Conservation (phyloP, 2,888 invertebrate genomes). For the Heliconius erato region DNA sequence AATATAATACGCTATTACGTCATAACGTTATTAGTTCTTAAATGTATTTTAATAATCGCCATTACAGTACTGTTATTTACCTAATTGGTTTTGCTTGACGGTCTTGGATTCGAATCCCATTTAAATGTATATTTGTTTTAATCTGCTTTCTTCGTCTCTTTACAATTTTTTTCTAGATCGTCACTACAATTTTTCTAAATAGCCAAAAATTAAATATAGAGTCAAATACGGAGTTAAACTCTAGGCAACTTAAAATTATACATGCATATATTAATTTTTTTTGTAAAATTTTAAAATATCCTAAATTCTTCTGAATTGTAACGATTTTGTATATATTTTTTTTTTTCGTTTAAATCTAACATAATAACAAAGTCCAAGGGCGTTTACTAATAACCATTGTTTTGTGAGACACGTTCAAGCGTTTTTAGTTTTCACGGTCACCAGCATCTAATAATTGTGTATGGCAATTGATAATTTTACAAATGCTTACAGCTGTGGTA, state of each 20-base stretch:
- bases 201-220: no score
- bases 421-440: constrained; percentile 14
- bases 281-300: background rate
- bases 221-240: no score
- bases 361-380: background rate
- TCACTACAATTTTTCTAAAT: background rate
- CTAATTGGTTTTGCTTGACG: background rate
- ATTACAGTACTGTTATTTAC: no score
- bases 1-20: background rate
- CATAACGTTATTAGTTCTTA: constrained; percentile 6
- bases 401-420: background rate
- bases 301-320: background rate
- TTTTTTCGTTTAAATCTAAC: background rate
- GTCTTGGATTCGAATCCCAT: background rate
- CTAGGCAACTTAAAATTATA: no score
- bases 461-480: constrained; percentile 3
- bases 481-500: constrained; percentile 6
- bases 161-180: background rate
- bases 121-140: background rate
- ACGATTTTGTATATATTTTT: background rate
- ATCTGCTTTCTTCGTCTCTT: background rate
- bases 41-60: background rate
- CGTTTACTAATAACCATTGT: background rate
- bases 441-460: background rate
- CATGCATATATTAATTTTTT: no score